These are phyloP conservation scores for Cinclus mexicanus DNA, from an alignment of 2,113 vertebrate genomes.

Conservation along the genomic window DNA sequence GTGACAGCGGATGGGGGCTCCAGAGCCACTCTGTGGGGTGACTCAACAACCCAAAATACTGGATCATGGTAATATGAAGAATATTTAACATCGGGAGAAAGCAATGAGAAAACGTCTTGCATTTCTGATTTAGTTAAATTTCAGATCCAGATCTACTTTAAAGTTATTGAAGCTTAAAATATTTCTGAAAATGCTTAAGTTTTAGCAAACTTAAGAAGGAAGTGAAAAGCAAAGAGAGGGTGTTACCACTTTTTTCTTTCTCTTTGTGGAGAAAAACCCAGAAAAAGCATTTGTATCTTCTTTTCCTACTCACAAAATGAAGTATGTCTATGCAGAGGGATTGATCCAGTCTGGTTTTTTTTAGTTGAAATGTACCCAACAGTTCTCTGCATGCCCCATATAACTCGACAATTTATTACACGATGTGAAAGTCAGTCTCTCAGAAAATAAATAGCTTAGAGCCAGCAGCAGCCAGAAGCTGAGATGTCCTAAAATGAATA, in stretches of 20 bases:
- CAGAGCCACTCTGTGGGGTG: background rate
- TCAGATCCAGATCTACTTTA: background rate
- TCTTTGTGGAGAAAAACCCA: background rate
- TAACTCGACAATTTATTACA: conserved; percentile 26
- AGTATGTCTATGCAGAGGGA: background rate
- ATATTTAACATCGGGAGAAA: background rate
- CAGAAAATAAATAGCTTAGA: conserved; percentile 20
- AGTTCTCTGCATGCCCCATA: background rate
- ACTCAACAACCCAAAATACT: background rate
- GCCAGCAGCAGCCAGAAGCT: background rate
- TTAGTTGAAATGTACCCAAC: conserved; percentile 9
- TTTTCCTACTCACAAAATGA: background rate
- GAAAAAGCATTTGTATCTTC: background rate
- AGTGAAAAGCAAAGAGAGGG: background rate
- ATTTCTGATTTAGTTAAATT: background rate
- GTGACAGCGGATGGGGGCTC: background rate
- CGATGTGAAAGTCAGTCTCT: conserved; percentile 20
- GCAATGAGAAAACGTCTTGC: background rate
- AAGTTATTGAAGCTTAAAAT: background rate
- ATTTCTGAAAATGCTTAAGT: background rate
- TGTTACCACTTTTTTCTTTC: background rate
- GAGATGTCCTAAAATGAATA: background rate
- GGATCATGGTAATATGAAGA: background rate
- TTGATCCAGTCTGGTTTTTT: background rate
- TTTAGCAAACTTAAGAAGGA: background rate